Evolutionary conservation across 2,888 invertebrate genomes (phyloP).

Genomic region (Autographa gamma): DNA sequence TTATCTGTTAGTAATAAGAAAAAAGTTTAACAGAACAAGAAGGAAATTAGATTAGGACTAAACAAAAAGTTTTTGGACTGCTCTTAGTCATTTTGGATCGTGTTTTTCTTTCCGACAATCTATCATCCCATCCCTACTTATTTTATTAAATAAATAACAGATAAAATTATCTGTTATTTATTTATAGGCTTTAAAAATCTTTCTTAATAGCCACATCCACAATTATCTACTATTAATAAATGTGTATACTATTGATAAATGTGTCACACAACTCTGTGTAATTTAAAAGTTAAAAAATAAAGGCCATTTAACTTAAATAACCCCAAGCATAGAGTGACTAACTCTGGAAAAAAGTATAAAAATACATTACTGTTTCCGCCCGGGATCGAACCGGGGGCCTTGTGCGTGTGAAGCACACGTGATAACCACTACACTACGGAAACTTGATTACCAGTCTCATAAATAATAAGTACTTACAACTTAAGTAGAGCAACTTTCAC

Average conservation of each 20-base stretch:
- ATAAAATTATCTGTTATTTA: too few relatives aligned
- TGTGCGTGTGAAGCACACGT: slow-evolving; percentile 95
- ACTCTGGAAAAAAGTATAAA: too few relatives aligned
- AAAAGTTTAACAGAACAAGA: neutral
- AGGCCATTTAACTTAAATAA: too few relatives aligned
- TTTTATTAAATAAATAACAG: too few relatives aligned
- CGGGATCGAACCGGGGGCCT: slow-evolving; percentile 92
- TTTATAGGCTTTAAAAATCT: too few relatives aligned
- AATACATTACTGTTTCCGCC: slow-evolving; percentile 88
- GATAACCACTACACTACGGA: slow-evolving; percentile 94
- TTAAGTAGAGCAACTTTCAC: slow-evolving; percentile 2
- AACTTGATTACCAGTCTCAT: slow-evolving; percentile 71
- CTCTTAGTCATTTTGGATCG: neutral
- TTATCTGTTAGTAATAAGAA: slow-evolving; percentile 6
- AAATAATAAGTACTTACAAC: neutral
- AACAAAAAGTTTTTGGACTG: neutral
- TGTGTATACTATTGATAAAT: too few relatives aligned
- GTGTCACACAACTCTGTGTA: too few relatives aligned
- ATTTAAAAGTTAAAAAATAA: too few relatives aligned
- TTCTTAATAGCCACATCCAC: too few relatives aligned
- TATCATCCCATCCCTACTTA: too few relatives aligned
- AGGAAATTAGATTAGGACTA: neutral
- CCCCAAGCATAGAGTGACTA: too few relatives aligned
- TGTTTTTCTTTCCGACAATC: neutral
- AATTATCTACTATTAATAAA: too few relatives aligned